Evolutionary conservation across 2,113 vertebrate genomes (phyloP).

Genomic region (Periophthalmodon schlosseri): DNA sequence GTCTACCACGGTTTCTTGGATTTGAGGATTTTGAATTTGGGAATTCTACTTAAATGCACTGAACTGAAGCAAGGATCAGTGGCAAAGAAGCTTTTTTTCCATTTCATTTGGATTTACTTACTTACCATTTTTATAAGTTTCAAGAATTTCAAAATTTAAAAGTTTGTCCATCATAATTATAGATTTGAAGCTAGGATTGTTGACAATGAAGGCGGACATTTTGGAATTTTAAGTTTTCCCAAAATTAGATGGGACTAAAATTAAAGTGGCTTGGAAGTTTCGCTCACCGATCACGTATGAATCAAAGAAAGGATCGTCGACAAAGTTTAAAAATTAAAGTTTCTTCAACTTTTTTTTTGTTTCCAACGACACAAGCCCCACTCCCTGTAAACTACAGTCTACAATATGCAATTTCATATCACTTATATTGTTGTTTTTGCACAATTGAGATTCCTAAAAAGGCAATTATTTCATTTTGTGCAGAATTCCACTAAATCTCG

Average conservation of each 20-base stretch:
- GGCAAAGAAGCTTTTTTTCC: too few species aligned
- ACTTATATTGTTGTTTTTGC: constrained; percentile 10
- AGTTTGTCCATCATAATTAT: background rate
- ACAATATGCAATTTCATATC: constrained; percentile 65
- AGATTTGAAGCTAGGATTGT: background rate
- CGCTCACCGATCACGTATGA: background rate
- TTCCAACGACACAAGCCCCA: background rate
- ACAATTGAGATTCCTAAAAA: background rate
- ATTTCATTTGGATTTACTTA: too few species aligned
- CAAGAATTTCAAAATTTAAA: too few species aligned
- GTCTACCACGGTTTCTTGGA: too few species aligned
- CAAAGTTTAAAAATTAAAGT: too few species aligned
- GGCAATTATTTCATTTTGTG: constrained; percentile 20
- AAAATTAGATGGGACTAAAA: background rate
- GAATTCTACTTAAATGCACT: too few species aligned
- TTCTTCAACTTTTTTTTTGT: background rate
- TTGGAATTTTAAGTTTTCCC: background rate
- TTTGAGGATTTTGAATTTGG: too few species aligned
- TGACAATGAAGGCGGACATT: background rate
- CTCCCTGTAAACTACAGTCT: constrained; percentile 17
- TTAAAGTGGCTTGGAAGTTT: background rate
- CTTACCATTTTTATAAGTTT: too few species aligned
- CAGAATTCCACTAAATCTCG: constrained; percentile 15
- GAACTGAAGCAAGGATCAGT: too few species aligned
- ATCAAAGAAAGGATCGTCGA: background rate